A percentile compares a stretch with the other conserved stretches of the same genome.
phyloP scores from a whole-genome alignment of 2,888 invertebrate species.

The Odontocolon sp. region DNA sequence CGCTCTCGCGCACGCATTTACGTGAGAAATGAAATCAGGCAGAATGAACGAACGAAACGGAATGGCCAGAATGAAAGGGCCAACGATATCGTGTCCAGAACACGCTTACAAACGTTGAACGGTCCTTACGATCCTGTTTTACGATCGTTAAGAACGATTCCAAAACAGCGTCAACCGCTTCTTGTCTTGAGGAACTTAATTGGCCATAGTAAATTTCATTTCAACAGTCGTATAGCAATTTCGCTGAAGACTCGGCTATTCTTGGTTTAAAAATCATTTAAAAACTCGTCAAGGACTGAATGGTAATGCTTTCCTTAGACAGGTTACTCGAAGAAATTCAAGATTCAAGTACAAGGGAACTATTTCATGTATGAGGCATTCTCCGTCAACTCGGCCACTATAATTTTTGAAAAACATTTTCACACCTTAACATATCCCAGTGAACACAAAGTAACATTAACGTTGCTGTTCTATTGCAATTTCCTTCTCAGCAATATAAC shows the following conservation, averaged over 20 bases:
- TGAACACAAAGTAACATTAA: too few relatives aligned
- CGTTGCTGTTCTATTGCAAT: too few relatives aligned
- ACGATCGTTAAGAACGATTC: conserved; percentile 39
- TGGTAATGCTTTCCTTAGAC: conserved; percentile 56
- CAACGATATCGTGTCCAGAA: conserved; percentile 1
- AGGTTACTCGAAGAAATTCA: conserved; percentile 29
- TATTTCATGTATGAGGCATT: too few relatives aligned
- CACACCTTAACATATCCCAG: too few relatives aligned
- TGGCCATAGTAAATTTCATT: background rate
- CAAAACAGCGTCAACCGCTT: conserved; percentile 26
- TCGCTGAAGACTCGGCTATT: too few relatives aligned
- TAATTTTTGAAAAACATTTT: too few relatives aligned
- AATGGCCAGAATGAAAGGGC: conserved; percentile 18
- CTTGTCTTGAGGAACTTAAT: conserved; percentile 14
- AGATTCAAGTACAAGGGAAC: conserved; percentile 52
- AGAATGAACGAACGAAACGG: conserved; percentile 14
- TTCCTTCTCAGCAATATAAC: too few relatives aligned
- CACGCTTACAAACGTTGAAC: conserved; percentile 20
- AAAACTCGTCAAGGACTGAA: background rate
- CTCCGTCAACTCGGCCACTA: too few relatives aligned
- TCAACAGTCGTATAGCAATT: background rate
- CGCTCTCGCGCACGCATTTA: too few relatives aligned
- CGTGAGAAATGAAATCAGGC: too few relatives aligned
- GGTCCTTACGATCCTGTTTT: conserved; percentile 34
- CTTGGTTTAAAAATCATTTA: background rate